These are phyloP conservation scores for Ianthella basta DNA, from an alignment of 37 sponge, comb jelly and placozoan species.

Conservation along the genomic window DNA sequence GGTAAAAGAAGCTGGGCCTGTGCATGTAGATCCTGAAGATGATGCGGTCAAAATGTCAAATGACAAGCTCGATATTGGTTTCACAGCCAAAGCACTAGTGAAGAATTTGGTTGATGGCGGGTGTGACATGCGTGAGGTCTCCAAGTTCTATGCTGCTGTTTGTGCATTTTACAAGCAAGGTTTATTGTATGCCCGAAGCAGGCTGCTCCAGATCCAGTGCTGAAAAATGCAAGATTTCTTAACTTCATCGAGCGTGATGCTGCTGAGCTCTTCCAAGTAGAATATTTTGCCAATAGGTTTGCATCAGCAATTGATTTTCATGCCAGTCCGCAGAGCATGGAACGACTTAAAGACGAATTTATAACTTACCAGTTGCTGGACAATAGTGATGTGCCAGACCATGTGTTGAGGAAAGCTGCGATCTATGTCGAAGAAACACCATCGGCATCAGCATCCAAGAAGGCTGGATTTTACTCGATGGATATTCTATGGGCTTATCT, in stretches of 20 bases:
- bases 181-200: slow-evolving; percentile 28
- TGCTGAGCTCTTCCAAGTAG: slow-evolving; percentile 31
- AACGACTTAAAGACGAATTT: slow-evolving; percentile 41
- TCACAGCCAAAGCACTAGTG: slow-evolving; percentile 9
- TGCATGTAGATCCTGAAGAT: neutral
- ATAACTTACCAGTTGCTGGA: slow-evolving; percentile 44
- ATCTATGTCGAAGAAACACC: neutral
- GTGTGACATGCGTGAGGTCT: slow-evolving; percentile 9
- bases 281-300: slow-evolving; percentile 34
- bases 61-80: slow-evolving; percentile 30
- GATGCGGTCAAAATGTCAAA: slow-evolving; percentile 2
- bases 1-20: slow-evolving; percentile 4
- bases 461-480: neutral
- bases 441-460: neutral
- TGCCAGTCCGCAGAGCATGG: neutral
- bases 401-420: slow-evolving; percentile 42
- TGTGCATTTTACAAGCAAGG: slow-evolving; percentile 9
- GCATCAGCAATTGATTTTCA: neutral
- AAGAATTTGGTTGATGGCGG: slow-evolving; percentile 17
- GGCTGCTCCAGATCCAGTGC: slow-evolving; percentile 40
- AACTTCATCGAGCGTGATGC: slow-evolving; percentile 38
- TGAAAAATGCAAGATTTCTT: slow-evolving; percentile 53
- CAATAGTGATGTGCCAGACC: slow-evolving; percentile 29
- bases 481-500: slow-evolving; percentile 27
- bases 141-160: slow-evolving; percentile 5